Conservation (phyloP, 2,888 invertebrate genomes). For the Lysandra coridon region DNA sequence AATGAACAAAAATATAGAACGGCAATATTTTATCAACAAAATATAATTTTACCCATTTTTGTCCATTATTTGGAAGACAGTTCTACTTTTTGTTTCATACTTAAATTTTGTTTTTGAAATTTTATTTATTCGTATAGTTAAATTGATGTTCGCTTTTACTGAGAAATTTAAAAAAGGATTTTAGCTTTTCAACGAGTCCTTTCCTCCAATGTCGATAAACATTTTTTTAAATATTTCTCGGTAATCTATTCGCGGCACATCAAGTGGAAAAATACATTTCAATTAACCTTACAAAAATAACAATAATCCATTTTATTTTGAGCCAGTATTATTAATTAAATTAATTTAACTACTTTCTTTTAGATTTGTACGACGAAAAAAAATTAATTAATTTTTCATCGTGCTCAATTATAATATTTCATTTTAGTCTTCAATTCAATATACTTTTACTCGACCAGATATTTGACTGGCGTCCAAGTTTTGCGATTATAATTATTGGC, state of each 20-base stretch:
- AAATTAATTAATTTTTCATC: background rate
- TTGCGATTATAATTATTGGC: conserved; percentile 5
- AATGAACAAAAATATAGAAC: background rate
- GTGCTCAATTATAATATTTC: background rate
- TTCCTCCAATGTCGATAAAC: background rate
- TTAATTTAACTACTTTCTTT: background rate
- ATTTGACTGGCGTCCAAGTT: conserved; percentile 4
- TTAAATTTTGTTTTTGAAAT: background rate
- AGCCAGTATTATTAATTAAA: background rate
- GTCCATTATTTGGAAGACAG: background rate
- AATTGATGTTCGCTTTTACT: background rate
- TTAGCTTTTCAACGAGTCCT: background rate
- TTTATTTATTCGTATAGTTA: background rate
- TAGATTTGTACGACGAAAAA: background rate
- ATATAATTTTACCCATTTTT: background rate
- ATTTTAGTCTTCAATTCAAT: background rate
- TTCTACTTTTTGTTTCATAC: background rate
- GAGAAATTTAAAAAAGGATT: background rate
- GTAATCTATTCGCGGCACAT: background rate
- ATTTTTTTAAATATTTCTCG: background rate
- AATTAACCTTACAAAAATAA: too few species aligned
- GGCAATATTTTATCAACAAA: background rate
- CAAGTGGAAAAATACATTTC: background rate
- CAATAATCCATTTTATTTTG: too few species aligned
- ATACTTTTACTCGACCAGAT: background rate